Evolutionary conservation across 2,797 vertebrate species (phyloP).

Genomic region (Sebastes minor): DNA sequence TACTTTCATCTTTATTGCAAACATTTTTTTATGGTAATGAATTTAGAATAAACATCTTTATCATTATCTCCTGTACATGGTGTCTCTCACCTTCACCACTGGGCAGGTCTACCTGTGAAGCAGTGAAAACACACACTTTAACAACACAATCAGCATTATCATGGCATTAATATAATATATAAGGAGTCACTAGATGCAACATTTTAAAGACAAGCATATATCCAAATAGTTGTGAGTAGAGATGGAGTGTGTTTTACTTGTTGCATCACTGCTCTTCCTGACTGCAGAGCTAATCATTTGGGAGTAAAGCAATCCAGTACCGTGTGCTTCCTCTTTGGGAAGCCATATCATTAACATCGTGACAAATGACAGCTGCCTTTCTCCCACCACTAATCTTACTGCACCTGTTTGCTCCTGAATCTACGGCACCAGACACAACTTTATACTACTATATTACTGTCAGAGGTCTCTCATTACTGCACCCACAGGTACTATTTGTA

Average conservation of each 20-base stretch:
- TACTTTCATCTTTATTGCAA: neutral
- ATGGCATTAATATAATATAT: neutral
- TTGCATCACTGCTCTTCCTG: neutral
- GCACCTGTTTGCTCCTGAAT: slow-evolving; percentile 48
- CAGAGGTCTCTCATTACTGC: neutral
- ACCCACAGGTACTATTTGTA: neutral
- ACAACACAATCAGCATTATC: neutral
- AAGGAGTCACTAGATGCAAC: neutral
- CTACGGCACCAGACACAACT: slow-evolving; percentile 12
- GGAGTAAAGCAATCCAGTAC: neutral
- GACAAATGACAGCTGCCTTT: slow-evolving; percentile 43
- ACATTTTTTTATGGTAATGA: rapidly evolving
- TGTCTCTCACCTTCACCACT: neutral
- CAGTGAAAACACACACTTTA: neutral
- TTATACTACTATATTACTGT: neutral
- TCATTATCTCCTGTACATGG: neutral
- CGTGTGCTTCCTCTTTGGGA: slow-evolving; percentile 28
- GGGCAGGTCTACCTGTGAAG: neutral
- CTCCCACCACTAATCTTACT: neutral
- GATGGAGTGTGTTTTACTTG: neutral
- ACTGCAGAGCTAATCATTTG: neutral
- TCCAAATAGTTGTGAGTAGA: neutral
- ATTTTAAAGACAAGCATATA: neutral
- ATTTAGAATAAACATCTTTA: neutral
- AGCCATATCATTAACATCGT: slow-evolving; percentile 20